Base-by-base conservation (phyloP, 2,888 invertebrate species). In the Eupeodes luniger region DNA sequence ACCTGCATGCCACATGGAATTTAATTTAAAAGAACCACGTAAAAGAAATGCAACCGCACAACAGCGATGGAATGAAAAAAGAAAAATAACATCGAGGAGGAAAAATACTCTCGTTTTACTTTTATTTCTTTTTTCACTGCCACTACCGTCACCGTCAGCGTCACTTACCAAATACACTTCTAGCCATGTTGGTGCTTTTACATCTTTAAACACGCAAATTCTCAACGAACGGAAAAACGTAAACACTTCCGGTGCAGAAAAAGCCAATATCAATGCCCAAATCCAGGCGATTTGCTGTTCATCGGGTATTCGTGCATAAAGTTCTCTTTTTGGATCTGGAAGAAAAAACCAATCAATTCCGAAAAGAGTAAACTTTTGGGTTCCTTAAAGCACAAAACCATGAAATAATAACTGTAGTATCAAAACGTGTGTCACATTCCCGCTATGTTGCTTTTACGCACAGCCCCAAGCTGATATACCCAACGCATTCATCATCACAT, bases 211-310 rank as follows among this genome's bases (percentile, higher is more conserved):
- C 86, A 96, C 94, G 90, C 95, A 96, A 91, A 96, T 96, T 91
- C 97, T 95, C 19, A 95, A 91, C 14, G 97, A 95, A 91, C 96
- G 94, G 6, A 97, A 92, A 90, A 97, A 95, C 10, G 96, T 95
- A 14, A 97, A 96, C 0, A 96, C 83, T 94, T 98, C 98, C 0
- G 98, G 98, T 34, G 96, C 94, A 57, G 96, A 94, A 91, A 97
- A 97, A 34, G 96, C 95, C 90, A 97, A 95, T 59, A 97, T 94
- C 44, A 97, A 92, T 67, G 96, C 95, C 97, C 97, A 98, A 14
- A 97, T 95, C 97, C 97, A 98, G 62, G 95, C 94, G 78, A 96
- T 94, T 89, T 96, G 95, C 91, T 96, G 96, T 90, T 95, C 95
- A 85, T 95, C 94, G 0, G 96, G 94, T 36, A 96, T 93, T 7